Conservation (phyloP, 2,888 invertebrate species). For the Rhagium mordax region DNA sequence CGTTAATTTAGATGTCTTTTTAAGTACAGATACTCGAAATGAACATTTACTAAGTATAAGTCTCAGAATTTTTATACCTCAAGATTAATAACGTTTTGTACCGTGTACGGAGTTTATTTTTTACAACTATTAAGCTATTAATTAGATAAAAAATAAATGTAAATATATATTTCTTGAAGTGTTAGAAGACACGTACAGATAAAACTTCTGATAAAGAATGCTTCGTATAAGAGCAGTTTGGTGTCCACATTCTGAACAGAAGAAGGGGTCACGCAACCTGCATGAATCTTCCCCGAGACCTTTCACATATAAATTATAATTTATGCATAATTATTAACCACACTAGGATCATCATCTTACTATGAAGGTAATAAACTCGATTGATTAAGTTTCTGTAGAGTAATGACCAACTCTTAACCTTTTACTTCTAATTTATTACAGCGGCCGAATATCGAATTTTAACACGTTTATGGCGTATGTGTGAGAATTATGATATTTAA, state of each 20-base stretch:
- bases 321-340: slow-evolving; percentile 56
- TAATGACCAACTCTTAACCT: slow-evolving; percentile 30
- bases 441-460: slow-evolving; percentile 33
- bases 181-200: slow-evolving; percentile 7
- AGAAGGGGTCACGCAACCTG: slow-evolving; percentile 36
- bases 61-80: background rate
- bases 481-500: slow-evolving; percentile 44
- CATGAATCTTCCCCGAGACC: slow-evolving; percentile 39
- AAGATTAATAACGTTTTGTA: slow-evolving; percentile 12
- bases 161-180: slow-evolving; percentile 11
- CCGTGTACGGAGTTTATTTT: background rate
- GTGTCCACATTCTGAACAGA: slow-evolving; percentile 17
- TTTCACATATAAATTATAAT: slow-evolving; percentile 55
- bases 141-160: slow-evolving; percentile 7
- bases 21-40: no score
- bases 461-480: slow-evolving; percentile 41
- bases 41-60: no score
- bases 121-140: background rate
- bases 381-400: slow-evolving; percentile 35
- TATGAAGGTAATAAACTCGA: slow-evolving; percentile 34
- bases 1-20: no score
- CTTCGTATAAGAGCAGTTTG: slow-evolving; percentile 23
- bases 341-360: slow-evolving; percentile 43
- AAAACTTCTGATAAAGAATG: slow-evolving; percentile 13
- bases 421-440: slow-evolving; percentile 28